These are phyloP conservation scores for Tortricodes alternella DNA, from an alignment of 2,888 invertebrate genomes.

Conservation along the genomic window DNA sequence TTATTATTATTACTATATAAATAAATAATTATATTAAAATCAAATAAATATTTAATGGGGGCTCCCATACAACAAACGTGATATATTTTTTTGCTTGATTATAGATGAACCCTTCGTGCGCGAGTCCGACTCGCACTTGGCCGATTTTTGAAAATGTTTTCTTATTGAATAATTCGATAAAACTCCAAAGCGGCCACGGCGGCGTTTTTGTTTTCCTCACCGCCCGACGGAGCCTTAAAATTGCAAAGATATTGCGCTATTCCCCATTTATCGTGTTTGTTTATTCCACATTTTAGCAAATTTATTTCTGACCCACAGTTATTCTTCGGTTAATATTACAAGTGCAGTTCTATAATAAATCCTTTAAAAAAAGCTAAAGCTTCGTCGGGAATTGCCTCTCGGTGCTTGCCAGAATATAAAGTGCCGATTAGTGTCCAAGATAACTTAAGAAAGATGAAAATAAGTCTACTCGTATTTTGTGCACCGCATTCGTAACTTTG, in stretches of 20 bases:
- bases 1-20: no score
- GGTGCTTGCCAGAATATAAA: conserved; percentile 24
- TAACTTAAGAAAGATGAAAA: conserved; percentile 19
- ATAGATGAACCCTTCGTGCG: no score
- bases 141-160: no score
- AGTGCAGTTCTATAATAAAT: conserved; percentile 25
- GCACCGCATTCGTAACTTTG: not conserved
- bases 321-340: conserved; percentile 19
- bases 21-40: no score
- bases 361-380: conserved; percentile 5
- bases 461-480: conserved; percentile 2
- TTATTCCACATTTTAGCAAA: conserved; percentile 14
- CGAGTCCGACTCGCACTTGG: no score
- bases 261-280: conserved; percentile 4
- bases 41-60: no score
- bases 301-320: conserved; percentile 12
- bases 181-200: not conserved
- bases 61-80: no score
- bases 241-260: conserved; percentile 6
- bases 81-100: no score
- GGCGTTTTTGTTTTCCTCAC: not conserved
- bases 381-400: conserved; percentile 8
- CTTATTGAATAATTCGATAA: no score
- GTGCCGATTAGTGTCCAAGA: conserved; percentile 14
- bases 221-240: not conserved